Evolutionary conservation across 2,113 vertebrate genomes (phyloP).

Genomic region (Bagarius yarrelli): DNA sequence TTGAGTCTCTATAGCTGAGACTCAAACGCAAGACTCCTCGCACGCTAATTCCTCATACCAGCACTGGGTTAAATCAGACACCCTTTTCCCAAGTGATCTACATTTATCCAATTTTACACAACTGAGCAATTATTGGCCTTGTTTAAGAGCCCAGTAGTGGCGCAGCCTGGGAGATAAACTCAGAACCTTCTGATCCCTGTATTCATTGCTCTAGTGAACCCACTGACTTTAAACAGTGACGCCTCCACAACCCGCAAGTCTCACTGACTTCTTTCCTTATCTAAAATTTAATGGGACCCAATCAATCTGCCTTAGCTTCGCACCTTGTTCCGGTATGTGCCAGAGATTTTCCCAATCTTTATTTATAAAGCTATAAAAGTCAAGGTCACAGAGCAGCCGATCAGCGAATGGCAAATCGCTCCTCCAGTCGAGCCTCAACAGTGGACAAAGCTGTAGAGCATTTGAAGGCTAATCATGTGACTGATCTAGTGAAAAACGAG

Average conservation of each 20-base stretch:
- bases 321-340: neutral
- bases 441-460: neutral
- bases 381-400: neutral
- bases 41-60: neutral
- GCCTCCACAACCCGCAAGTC: neutral
- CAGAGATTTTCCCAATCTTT: neutral
- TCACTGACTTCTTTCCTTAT: neutral
- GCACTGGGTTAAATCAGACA: neutral
- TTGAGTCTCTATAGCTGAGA: neutral
- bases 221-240: neutral
- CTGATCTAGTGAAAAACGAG: neutral
- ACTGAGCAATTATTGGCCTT: too few species aligned
- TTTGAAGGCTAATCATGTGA: neutral
- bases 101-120: too few species aligned
- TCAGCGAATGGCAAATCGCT: neutral
- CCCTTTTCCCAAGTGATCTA: too few species aligned
- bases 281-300: conserved; percentile 19
- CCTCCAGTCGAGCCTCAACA: neutral
- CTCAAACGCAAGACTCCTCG: neutral
- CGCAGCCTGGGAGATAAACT: too few species aligned
- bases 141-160: too few species aligned
- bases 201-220: neutral
- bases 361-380: conserved; percentile 24
- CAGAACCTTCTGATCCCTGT: too few species aligned
- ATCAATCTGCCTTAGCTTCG: neutral